Percentiles rank a stretch among this genome's conserved stretches.
Conservation (phyloP, 2,113 vertebrate genomes). For the western clawed frog (Xenopus tropicalis) region UCB_Xtro_10.0 CM004447.2:62986001-62986500, state of each 20-base stretch:
- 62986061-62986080: slow-evolving; percentile 88
- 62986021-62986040: slow-evolving; percentile 73
- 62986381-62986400: slow-evolving; percentile 93
- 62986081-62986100: slow-evolving; percentile 85
- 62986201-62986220: slow-evolving; percentile 91
- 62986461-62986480: slow-evolving; percentile 98
- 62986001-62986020: slow-evolving; percentile 80
- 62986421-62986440: slow-evolving; percentile 92
- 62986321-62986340: slow-evolving; percentile 91
- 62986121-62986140: slow-evolving; percentile 77
- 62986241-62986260: slow-evolving; percentile 95
- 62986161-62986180: slow-evolving; percentile 75
- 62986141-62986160: slow-evolving; percentile 65
- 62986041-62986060: slow-evolving; percentile 93
- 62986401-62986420: slow-evolving; percentile 97
- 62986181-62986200: slow-evolving; percentile 84
- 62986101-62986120: slow-evolving; percentile 68
- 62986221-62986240: slow-evolving; percentile 93
- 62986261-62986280: slow-evolving; percentile 97
- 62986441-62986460: slow-evolving; percentile 97
- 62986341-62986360: slow-evolving; percentile 95
- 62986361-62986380: slow-evolving; percentile 91
- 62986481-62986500: slow-evolving; percentile 70
- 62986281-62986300: slow-evolving; percentile 95
- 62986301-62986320: slow-evolving; percentile 96